Base-by-base conservation (phyloP, 2,113 vertebrate species). In the Halcyon malimbica region DNA sequence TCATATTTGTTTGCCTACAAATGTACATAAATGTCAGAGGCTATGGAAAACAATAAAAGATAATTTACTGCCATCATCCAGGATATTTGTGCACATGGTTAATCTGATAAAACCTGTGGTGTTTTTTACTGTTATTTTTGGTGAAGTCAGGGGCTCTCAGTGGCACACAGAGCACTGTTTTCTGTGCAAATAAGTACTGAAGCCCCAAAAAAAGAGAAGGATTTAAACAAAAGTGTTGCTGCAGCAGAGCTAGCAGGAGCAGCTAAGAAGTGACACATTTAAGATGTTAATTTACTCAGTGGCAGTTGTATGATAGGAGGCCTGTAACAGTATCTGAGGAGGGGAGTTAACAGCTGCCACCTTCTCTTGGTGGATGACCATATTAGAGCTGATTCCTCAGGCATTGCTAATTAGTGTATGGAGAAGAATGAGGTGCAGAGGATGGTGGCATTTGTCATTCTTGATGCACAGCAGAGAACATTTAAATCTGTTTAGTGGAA, bases 321-420 rank as follows among this genome's bases (percentile, higher is more conserved):
- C 23, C 59, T 93, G 63, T 60, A 96, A 81, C 65, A 51, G 28
- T 94, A 48, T 87, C 77, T 83, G 35, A 50, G 54, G 70, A 82
- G 53, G 14, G 37, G 64, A 89, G 13, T 51, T 89, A 94, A 70
- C 93, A 97, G 63, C 95, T 97, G 70, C 54, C 37, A 29, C 75
- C 57, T 91, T 89, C 76, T 90, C 37, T 68, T 86, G 57, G 79
- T 97, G 79, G 48, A 75, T 1, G 18, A 86, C 20, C 29, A 16
- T 50, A 89, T 95, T 76, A 91, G 73, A 85, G 67, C 62, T 50
- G 82, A 94, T 70, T 95, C 59, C 44, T 94, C 68, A 60, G 51
- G 60, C 24, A 1, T 19, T 50, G 26, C 20, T 94, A 93, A 87
- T 92, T 88, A 83, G 26, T 4, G 13, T 50, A 35, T 28, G 17